Evolutionary conservation across 2,888 invertebrate species (phyloP), one percentile per base, ranked within the genome.

Genomic region (Thereva unica): DNA sequence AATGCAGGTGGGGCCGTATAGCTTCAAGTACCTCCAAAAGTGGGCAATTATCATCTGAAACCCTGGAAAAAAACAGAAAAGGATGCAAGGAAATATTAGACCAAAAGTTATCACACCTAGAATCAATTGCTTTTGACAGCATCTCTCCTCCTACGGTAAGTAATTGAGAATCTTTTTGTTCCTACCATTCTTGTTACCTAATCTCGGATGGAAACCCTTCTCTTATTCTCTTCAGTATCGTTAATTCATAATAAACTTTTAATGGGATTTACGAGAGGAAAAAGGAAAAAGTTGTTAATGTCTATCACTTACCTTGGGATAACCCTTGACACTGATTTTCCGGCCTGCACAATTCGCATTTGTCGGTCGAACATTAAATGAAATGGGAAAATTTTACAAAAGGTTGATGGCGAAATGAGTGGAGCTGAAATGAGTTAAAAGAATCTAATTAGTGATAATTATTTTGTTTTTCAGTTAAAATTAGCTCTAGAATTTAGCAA

Each of bases 351-450:
- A 73, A 97, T 91, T 76, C 87, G 86, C 82, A 97, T 85, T 73
- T 93, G 86, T 23, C 91, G 87, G 78, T 97, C 91, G 77, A 98
- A 97, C 87, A 97, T 93, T 74, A 98, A 83, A 78, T 98, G 97
- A 80, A 97, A 97, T 0, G 97, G 97, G 78, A 97, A 97, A 12
- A 96, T 92, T 69, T 90, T 87, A 80, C 95, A 94, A 82, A 97
- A 97, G 4, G 97, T 96, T 12, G 91, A 87, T 23, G 94, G 93
- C 74, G 92, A 92, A 67, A 95, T 91, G 84, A 92, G 93, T 8
- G 93, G 91, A 72, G 92, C 94, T 93, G 82, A 5, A 83, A 83
- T 71, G 71, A 69, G 68, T 37, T 54, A 23, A 68, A 70, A 23
- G 23, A 23, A 23, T 23, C 23, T 23, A 23, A 23, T 23, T 23